Evolutionary conservation across 2,888 invertebrate species (phyloP).

Genomic region (Macaria notata): DNA sequence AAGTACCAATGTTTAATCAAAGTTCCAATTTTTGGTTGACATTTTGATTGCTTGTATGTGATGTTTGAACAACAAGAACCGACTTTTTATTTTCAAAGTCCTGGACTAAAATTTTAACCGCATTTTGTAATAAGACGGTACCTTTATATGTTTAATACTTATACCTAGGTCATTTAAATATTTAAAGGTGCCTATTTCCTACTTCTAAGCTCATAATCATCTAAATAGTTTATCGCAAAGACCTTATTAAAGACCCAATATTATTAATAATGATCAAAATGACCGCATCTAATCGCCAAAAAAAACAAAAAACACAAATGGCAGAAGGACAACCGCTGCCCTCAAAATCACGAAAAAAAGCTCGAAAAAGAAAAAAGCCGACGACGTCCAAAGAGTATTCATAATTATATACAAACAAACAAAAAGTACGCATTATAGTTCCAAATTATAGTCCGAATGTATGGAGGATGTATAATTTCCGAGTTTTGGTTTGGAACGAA

Average conservation of each 20-base stretch:
- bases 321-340: conserved; percentile 16
- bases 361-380: conserved; percentile 10
- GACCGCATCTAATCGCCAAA: not conserved
- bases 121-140: no score
- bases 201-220: not conserved
- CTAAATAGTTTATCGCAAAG: not conserved
- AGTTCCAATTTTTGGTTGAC: no score
- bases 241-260: not conserved
- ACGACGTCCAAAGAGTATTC: conserved; percentile 17
- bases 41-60: no score
- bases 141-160: no score
- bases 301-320: conserved; percentile 4
- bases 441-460: conserved; percentile 58
- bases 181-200: no score
- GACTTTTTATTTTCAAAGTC: no score
- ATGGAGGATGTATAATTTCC: conserved; percentile 42
- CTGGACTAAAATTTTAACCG: no score
- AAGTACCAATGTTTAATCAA: no score
- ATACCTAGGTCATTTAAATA: no score
- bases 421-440: conserved; percentile 64
- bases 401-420: conserved; percentile 40
- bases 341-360: conserved; percentile 12
- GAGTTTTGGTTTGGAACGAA: conserved; percentile 27
- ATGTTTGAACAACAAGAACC: no score
- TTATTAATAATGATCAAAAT: not conserved